These are phyloP conservation scores for Sycophila texana DNA, from an alignment of 2,888 invertebrate genomes.

Conservation along the genomic window DNA sequence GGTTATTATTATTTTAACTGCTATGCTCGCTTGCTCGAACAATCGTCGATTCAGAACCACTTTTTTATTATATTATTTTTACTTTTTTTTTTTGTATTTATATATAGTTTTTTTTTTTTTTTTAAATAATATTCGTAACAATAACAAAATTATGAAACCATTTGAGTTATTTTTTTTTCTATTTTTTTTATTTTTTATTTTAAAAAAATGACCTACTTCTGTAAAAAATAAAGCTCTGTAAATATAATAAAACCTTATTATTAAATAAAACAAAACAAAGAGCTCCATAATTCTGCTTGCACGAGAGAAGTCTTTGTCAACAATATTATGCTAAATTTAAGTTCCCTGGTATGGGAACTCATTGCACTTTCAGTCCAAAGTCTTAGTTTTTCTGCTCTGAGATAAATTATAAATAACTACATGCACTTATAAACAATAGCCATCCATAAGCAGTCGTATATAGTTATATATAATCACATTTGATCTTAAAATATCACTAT, in stretches of 20 bases:
- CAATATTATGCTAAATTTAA: constrained; percentile 39
- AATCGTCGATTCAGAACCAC: constrained; percentile 15
- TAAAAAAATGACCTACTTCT: constrained; percentile 19
- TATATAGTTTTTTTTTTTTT: constrained; percentile 6
- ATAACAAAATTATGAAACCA: constrained; percentile 33
- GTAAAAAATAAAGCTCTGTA: constrained; percentile 42
- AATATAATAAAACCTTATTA: constrained; percentile 33
- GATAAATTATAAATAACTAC: constrained; percentile 39
- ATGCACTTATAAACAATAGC: constrained; percentile 19
- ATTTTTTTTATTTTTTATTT: neutral
- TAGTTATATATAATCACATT: constrained; percentile 30
- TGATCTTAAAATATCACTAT: constrained; percentile 15
- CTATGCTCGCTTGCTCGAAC: neutral
- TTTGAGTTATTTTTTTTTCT: constrained; percentile 9
- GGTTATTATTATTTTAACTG: neutral
- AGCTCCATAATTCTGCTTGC: constrained; percentile 17
- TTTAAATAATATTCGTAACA: constrained; percentile 13
- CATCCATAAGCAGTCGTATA: constrained; percentile 27
- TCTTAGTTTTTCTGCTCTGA: constrained; percentile 30
- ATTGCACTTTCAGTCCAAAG: constrained; percentile 42
- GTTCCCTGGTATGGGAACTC: constrained; percentile 3
- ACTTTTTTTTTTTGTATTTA: constrained; percentile 7
- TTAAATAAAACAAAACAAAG: constrained; percentile 37
- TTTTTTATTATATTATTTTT: constrained; percentile 8
- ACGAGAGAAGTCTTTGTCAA: constrained; percentile 4